A percentile compares a stretch with the other conserved stretches of the same genome.
These are phyloP conservation scores for Sinocyclocheilus anshuiensis DNA, from an alignment of 2,113 vertebrate genomes.

Conservation along the genomic window DNA sequence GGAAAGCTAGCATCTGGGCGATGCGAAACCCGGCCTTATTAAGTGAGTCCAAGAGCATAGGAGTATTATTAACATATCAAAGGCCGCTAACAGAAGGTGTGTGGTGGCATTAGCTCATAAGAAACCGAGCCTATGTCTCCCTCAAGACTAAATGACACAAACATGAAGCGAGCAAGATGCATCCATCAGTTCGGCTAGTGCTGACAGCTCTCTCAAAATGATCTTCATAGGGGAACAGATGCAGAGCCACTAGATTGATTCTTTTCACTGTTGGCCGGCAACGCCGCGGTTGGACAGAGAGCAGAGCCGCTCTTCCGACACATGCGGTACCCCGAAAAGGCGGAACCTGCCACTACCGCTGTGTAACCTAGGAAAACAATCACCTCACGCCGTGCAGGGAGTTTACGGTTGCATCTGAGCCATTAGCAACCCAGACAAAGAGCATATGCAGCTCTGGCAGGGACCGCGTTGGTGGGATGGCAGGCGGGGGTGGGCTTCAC, in stretches of 20 bases:
- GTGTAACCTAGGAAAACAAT: slow-evolving; percentile 60
- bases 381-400: slow-evolving; percentile 63
- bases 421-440: slow-evolving; percentile 69
- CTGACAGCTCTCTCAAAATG: slow-evolving; percentile 71
- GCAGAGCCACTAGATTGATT: slow-evolving; percentile 66
- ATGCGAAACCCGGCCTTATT: not conserved
- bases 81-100: slow-evolving; percentile 9
- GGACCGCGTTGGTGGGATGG: slow-evolving; percentile 32
- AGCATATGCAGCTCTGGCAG: slow-evolving; percentile 71
- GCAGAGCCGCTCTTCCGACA: slow-evolving; percentile 30
- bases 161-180: slow-evolving; percentile 37
- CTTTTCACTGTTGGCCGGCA: slow-evolving; percentile 58
- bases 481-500: slow-evolving; percentile 54
- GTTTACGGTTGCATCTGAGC: slow-evolving; percentile 63
- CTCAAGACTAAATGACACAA: slow-evolving; percentile 31
- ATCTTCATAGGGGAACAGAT: slow-evolving; percentile 65
- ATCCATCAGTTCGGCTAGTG: slow-evolving; percentile 64
- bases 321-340: slow-evolving; percentile 47
- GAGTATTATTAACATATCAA: slow-evolving; percentile 49
- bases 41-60: not conserved
- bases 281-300: not conserved
- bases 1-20: too few relatives aligned
- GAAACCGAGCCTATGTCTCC: not conserved
- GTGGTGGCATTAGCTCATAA: slow-evolving; percentile 27
- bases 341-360: slow-evolving; percentile 52